Evolutionary conservation across 2,888 invertebrate genomes (phyloP).

Genomic region (Pheosia tremula): DNA sequence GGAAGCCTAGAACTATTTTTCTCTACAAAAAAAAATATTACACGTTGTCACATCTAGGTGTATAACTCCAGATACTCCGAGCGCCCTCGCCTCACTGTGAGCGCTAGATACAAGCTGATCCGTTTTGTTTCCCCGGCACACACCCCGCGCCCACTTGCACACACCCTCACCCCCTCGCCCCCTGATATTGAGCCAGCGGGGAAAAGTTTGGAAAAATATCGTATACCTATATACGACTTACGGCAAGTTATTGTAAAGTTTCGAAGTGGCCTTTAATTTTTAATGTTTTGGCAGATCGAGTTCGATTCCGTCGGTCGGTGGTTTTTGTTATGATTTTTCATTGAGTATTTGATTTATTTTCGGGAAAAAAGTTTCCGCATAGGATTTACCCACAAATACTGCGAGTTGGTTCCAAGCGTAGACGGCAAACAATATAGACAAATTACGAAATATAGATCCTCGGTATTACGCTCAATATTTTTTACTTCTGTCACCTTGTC

Average conservation of each 20-base stretch:
- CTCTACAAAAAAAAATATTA: not conserved
- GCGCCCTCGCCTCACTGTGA: constrained; percentile 40
- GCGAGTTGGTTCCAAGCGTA: too few species aligned
- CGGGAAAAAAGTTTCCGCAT: too few species aligned
- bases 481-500: too few species aligned
- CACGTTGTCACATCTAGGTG: constrained; percentile 48
- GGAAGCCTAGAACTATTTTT: too few species aligned
- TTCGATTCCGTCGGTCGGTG: constrained; percentile 6
- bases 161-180: constrained; percentile 1
- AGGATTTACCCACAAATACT: too few species aligned
- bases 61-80: constrained; percentile 39
- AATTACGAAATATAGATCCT: too few species aligned
- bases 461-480: too few species aligned
- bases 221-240: constrained; percentile 41
- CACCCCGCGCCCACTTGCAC: constrained; percentile 19
- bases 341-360: not conserved
- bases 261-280: constrained; percentile 39
- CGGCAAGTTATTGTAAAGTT: constrained; percentile 32
- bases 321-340: constrained; percentile 8
- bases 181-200: constrained; percentile 22
- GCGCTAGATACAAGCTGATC: constrained; percentile 65
- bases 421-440: too few species aligned
- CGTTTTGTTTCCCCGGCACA: constrained; percentile 65
- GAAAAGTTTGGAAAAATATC: constrained; percentile 41
- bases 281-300: constrained; percentile 26